Percentiles rank a stretch among this genome's conserved stretches.
phyloP scores from a whole-genome alignment of 2,888 invertebrate genomes.

The Tenthredo notha region DNA sequence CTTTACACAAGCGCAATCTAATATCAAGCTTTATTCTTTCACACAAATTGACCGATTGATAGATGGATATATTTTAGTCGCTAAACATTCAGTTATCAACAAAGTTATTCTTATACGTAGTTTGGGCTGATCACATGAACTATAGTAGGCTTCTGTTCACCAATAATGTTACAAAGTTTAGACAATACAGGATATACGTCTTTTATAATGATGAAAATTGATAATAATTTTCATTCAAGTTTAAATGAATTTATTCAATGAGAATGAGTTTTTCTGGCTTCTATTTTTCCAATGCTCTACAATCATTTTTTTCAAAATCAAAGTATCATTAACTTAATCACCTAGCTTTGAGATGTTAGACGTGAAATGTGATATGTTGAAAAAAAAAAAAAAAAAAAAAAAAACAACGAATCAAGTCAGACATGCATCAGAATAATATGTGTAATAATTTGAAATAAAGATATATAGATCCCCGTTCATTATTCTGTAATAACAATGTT shows the following conservation, averaged over 20 bases:
- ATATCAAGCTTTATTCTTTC: neutral
- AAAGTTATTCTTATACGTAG: slow-evolving; percentile 8
- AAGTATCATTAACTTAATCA: neutral
- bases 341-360: neutral
- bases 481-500: neutral
- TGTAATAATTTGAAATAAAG: neutral
- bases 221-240: neutral
- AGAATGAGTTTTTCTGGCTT: neutral
- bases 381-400: neutral
- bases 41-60: slow-evolving; percentile 11
- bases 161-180: neutral
- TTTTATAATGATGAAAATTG: neutral
- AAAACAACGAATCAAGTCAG: neutral
- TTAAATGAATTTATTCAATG: neutral
- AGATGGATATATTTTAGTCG: neutral
- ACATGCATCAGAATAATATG: neutral
- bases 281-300: neutral
- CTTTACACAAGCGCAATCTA: neutral
- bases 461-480: neutral
- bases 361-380: neutral
- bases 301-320: neutral
- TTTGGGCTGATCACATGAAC: slow-evolving; percentile 17
- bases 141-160: neutral
- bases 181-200: neutral
- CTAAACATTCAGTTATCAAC: slow-evolving; percentile 4